A percentile compares a stretch with the other conserved stretches of the same genome.
Conservation (phyloP, 2,113 vertebrate genomes). For the Motacilla tschutschensis region DNA sequence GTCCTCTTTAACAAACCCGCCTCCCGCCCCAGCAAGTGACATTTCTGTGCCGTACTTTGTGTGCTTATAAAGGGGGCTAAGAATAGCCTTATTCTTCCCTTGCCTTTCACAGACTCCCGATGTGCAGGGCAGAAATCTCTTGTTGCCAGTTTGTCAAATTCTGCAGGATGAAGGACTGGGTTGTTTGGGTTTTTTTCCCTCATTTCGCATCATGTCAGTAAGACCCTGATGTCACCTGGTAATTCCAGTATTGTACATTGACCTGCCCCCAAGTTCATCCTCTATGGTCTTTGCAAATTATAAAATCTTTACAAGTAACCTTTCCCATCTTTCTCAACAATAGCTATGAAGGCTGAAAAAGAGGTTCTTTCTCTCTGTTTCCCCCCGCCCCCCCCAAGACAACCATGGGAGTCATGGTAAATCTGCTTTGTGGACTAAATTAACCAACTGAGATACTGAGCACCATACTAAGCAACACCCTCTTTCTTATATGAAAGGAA, state of each 20-base stretch:
- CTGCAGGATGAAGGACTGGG: neutral
- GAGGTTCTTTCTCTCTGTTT: rapidly evolving
- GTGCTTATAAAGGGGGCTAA: neutral
- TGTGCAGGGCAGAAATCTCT: neutral
- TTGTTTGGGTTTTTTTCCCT: neutral
- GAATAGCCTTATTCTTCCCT: conserved; percentile 12
- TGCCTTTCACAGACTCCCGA: neutral
- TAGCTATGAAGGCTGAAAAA: neutral
- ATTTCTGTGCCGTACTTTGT: neutral
- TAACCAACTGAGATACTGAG: neutral
- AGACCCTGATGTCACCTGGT: neutral
- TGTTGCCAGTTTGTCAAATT: neutral
- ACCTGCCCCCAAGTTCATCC: neutral
- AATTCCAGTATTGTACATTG: neutral
- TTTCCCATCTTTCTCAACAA: neutral
- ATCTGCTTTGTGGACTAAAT: neutral
- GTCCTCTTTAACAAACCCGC: neutral
- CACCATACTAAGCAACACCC: neutral
- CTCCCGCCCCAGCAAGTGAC: neutral
- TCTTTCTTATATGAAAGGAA: neutral
- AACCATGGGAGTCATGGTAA: neutral
- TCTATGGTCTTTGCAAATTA: neutral
- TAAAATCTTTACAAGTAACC: neutral
- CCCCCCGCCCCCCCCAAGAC: rapidly evolving
- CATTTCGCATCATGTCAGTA: neutral